phyloP scores from a whole-genome alignment of 2,797 vertebrate species.

The Erethizon dorsatum region DNA sequence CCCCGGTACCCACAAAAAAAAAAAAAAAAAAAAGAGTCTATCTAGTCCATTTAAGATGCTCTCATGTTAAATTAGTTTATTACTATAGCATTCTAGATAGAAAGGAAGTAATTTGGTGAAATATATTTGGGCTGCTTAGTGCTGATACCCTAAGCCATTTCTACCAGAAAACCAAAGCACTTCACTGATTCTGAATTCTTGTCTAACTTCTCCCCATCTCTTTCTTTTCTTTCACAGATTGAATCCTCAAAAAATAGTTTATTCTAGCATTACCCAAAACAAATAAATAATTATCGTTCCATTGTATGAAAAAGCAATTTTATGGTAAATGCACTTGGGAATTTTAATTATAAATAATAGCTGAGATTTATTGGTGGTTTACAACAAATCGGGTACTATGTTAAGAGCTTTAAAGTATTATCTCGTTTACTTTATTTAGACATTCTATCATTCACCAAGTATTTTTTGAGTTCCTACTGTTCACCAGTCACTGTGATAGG shows the following conservation, averaged over 20 bases:
- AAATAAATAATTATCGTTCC: background rate
- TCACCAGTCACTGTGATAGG: background rate
- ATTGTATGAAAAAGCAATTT: background rate
- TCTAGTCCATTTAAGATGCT: background rate
- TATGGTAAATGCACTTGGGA: constrained; percentile 17
- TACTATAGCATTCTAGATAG: background rate
- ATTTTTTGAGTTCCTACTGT: background rate
- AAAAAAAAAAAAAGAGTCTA: too few species aligned
- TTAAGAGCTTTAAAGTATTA: constrained; percentile 21
- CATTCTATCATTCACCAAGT: constrained; percentile 5
- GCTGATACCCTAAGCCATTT: background rate
- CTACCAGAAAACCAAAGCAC: background rate
- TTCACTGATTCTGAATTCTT: background rate
- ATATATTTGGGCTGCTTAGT: background rate
- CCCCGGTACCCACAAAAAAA: too few species aligned
- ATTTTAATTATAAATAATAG: constrained; percentile 39
- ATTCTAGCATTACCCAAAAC: constrained; percentile 11
- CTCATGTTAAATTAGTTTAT: background rate
- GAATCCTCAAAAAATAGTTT: constrained; percentile 8
- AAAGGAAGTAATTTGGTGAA: constrained; percentile 6
- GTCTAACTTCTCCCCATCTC: background rate
- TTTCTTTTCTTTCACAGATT: constrained; percentile 1
- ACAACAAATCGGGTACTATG: background rate
- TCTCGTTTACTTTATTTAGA: constrained; percentile 3
- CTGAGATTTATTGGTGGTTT: constrained; percentile 35